Conservation (phyloP, 2,113 vertebrate genomes). For the Sinocyclocheilus grahami region DNA sequence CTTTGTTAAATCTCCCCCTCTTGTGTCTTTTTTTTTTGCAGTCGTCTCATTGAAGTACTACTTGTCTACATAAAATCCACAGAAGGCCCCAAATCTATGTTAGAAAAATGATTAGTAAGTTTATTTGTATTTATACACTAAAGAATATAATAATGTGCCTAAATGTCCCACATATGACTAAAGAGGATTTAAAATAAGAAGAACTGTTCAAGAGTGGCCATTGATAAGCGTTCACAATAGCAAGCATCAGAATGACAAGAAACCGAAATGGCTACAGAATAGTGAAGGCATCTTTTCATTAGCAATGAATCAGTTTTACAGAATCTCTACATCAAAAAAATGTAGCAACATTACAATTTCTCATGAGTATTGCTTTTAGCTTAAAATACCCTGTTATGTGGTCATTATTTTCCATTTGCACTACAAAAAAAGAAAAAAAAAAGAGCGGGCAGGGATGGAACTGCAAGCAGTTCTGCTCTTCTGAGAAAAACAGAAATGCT, state of each 20-base stretch:
- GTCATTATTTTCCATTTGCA: constrained; percentile 34
- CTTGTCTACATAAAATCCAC: constrained; percentile 53
- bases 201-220: constrained; percentile 8
- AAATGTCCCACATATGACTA: constrained; percentile 47
- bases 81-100: constrained; percentile 50
- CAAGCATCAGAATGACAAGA: constrained; percentile 52
- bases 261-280: constrained; percentile 59
- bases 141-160: constrained; percentile 55
- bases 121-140: constrained; percentile 56
- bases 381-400: constrained; percentile 57
- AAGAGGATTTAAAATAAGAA: constrained; percentile 48
- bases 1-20: constrained; percentile 60
- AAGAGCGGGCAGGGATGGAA: background rate
- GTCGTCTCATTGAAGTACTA: constrained; percentile 64
- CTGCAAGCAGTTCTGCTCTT: background rate
- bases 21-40: constrained; percentile 52
- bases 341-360: constrained; percentile 31
- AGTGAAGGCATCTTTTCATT: constrained; percentile 60
- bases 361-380: constrained; percentile 64
- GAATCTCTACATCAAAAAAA: constrained; percentile 11
- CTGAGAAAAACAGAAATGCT: background rate
- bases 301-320: constrained; percentile 40
- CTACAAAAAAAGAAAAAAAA: constrained; percentile 24
- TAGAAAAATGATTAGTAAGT: constrained; percentile 42
- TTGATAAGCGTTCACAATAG: constrained; percentile 57